A percentile compares a stretch with the other conserved stretches of the same genome.
These are phyloP conservation scores for Chydorus sphaericus DNA, from an alignment of 2,888 invertebrate genomes.

Conservation along the genomic window DNA sequence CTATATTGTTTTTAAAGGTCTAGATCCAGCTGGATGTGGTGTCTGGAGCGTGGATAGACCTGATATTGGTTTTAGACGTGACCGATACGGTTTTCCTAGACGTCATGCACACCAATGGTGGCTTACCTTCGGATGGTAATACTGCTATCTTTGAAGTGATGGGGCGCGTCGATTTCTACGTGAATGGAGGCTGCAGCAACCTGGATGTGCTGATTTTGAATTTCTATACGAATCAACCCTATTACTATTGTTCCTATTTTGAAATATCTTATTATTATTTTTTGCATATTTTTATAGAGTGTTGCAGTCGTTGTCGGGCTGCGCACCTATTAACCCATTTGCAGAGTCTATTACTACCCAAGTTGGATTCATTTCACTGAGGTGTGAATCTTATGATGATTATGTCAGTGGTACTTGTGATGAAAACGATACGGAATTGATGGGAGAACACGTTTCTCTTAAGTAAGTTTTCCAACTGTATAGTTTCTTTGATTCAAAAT, in stretches of 20 bases:
- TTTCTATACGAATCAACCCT: too few relatives aligned
- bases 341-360: slow-evolving; percentile 2
- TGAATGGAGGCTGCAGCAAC: slow-evolving; percentile 55
- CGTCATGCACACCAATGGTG: slow-evolving; percentile 45
- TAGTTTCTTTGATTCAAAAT: too few relatives aligned
- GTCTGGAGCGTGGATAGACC: slow-evolving; percentile 36
- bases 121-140: slow-evolving; percentile 39
- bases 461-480: too few relatives aligned
- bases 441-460: slow-evolving; percentile 10
- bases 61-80: slow-evolving; percentile 39
- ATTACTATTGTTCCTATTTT: too few relatives aligned
- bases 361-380: background rate
- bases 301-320: background rate
- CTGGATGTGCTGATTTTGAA: slow-evolving; percentile 24
- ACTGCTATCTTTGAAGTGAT: slow-evolving; percentile 43
- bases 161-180: slow-evolving; percentile 59
- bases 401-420: background rate
- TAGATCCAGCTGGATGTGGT: slow-evolving; percentile 52
- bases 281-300: too few relatives aligned
- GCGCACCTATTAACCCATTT: background rate
- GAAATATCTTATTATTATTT: too few relatives aligned
- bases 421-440: background rate
- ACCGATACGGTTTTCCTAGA: slow-evolving; percentile 57
- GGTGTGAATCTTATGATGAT: background rate
- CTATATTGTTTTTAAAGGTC: slow-evolving; percentile 24